phyloP scores from a whole-genome alignment of 2,888 invertebrate genomes.

The Pardosa pseudoannulata region DNA sequence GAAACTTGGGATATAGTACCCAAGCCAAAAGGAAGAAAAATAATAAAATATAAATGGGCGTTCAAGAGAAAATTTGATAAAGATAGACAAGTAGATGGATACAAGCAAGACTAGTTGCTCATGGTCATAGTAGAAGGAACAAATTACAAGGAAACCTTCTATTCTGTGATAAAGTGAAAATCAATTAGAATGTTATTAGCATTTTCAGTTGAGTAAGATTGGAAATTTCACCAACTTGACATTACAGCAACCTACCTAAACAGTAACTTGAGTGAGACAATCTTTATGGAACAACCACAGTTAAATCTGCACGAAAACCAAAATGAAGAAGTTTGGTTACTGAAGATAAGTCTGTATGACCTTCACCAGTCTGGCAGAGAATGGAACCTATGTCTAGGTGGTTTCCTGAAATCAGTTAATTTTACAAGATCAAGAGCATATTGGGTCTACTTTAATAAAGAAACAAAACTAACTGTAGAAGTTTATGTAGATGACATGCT shows the following conservation, averaged over 20 bases:
- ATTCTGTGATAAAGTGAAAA: background rate
- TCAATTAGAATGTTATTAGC: conserved; percentile 13
- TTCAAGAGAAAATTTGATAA: background rate
- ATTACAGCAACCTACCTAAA: conserved; percentile 6
- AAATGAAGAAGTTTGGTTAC: background rate
- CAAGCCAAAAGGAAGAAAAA: background rate
- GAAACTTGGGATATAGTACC: background rate
- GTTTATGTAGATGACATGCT: conserved; percentile 9
- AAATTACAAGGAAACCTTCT: background rate
- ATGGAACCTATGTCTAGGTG: background rate
- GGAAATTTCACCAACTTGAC: background rate
- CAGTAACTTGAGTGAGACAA: background rate
- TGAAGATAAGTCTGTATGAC: conserved; percentile 22
- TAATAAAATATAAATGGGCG: background rate
- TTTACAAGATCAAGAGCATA: conserved; percentile 1
- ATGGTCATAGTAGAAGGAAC: background rate
- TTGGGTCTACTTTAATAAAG: background rate
- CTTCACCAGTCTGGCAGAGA: background rate
- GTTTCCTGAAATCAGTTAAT: background rate
- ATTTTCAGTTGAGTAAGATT: conserved; percentile 5
- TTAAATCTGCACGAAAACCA: background rate
- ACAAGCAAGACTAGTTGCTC: background rate
- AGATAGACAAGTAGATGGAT: background rate
- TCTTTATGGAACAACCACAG: background rate
- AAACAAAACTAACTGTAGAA: background rate